These are phyloP conservation scores for Cyclura pinguis DNA, from an alignment of 2,797 vertebrate genomes.

Conservation along the genomic window DNA sequence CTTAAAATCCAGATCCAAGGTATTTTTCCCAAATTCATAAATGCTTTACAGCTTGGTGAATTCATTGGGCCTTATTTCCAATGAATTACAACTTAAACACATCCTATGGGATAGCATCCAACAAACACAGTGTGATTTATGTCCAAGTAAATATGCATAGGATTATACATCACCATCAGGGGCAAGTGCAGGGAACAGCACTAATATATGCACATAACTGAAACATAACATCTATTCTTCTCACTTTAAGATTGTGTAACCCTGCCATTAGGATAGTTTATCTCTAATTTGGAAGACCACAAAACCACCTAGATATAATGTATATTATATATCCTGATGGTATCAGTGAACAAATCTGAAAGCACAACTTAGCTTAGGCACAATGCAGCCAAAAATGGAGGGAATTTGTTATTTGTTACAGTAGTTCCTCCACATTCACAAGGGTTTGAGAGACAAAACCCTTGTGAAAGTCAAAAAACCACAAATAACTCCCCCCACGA, in stretches of 20 bases:
- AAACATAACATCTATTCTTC: neutral
- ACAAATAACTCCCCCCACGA: no score
- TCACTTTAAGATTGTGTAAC: neutral
- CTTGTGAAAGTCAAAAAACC: no score
- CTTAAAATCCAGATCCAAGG: neutral
- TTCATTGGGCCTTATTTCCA: neutral
- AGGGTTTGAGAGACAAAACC: no score
- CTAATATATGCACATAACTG: neutral
- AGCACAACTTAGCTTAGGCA: neutral
- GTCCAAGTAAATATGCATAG: no score
- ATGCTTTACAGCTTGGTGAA: neutral
- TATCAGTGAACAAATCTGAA: neutral
- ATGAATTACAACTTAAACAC: constrained; percentile 1
- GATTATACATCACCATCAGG: no score
- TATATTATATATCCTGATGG: neutral
- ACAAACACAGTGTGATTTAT: no score
- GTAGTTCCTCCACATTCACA: no score
- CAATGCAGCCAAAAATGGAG: neutral
- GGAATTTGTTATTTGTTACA: neutral
- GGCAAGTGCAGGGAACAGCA: no score
- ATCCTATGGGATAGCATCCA: neutral
- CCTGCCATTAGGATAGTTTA: neutral
- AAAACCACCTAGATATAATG: neutral
- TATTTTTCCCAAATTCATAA: neutral
- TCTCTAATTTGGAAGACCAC: neutral